These are phyloP conservation scores for Aspidapion aeneum DNA, from an alignment of 2,888 invertebrate species.

Conservation along the genomic window DNA sequence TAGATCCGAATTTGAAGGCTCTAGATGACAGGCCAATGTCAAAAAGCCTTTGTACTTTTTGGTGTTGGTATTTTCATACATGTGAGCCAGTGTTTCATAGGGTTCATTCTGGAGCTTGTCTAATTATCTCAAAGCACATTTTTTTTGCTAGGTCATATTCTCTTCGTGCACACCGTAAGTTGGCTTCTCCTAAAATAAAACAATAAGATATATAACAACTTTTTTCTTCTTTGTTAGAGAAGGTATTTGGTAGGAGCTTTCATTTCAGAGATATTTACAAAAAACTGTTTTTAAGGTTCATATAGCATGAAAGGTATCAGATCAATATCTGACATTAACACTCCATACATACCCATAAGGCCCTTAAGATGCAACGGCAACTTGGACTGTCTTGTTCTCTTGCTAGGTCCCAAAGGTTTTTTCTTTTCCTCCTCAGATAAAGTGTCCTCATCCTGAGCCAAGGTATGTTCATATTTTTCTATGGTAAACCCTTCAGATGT, in stretches of 20 bases:
- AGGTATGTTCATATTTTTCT: not conserved
- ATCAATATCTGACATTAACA: no score
- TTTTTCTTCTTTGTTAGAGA: no score
- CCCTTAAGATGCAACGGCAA: conserved; percentile 70
- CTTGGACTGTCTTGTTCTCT: conserved; percentile 29
- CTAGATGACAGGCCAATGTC: conserved; percentile 55
- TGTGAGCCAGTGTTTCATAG: conserved; percentile 84
- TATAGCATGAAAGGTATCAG: no score
- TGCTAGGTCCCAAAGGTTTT: not conserved
- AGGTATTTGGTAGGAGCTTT: no score
- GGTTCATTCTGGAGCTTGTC: conserved; percentile 88
- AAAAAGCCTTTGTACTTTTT: conserved; percentile 73
- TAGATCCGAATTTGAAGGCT: conserved; percentile 74
- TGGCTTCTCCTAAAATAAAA: no score
- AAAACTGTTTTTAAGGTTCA: no score
- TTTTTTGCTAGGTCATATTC: conserved; percentile 80
- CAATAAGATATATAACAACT: no score
- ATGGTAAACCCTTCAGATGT: not conserved
- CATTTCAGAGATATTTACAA: no score
- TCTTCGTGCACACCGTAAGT: conserved; percentile 81
- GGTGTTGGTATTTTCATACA: conserved; percentile 77
- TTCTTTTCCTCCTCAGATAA: not conserved
- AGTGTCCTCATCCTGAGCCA: not conserved
- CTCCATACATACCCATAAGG: no score
- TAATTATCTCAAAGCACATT: conserved; percentile 91